Percentiles rank a stretch among this genome's conserved stretches.
Evolutionary conservation across 2,113 vertebrate species (phyloP).

Genomic region (Burhinus oedicnemus): DNA sequence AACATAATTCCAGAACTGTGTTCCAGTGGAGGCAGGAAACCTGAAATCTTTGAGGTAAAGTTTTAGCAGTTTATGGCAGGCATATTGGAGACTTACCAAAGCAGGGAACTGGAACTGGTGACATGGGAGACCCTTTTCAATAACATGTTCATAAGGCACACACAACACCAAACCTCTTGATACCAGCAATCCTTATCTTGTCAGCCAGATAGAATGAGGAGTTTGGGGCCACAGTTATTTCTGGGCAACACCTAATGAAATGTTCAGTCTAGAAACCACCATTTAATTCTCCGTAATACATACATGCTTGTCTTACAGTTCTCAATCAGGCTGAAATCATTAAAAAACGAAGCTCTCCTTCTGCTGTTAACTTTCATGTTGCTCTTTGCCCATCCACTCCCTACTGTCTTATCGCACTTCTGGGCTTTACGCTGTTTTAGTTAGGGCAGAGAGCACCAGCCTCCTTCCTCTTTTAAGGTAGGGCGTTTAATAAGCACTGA

Average conservation of each 20-base stretch:
- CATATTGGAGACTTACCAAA: not conserved
- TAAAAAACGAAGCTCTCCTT: not conserved
- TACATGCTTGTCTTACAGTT: not conserved
- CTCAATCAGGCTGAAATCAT: not conserved
- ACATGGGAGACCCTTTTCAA: not conserved
- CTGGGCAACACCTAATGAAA: not conserved
- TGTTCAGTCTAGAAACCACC: not conserved
- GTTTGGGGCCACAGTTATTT: not conserved
- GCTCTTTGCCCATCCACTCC: not conserved
- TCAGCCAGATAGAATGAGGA: not conserved
- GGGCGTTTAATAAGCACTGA: not conserved
- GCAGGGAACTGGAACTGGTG: not conserved
- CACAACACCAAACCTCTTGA: not conserved
- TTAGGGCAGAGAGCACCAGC: not conserved
- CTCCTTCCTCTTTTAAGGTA: not conserved
- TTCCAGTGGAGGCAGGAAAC: not conserved
- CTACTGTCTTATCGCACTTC: not conserved
- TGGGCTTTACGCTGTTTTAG: not conserved
- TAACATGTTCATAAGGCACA: not conserved
- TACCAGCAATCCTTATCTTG: not conserved
- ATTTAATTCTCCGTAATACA: not conserved
- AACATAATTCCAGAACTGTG: not conserved
- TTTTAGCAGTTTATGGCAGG: not conserved
- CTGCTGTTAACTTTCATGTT: not conserved
- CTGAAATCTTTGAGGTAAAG: not conserved